Conservation (phyloP, 2,888 invertebrate species). For the Trisateles emortualis region DNA sequence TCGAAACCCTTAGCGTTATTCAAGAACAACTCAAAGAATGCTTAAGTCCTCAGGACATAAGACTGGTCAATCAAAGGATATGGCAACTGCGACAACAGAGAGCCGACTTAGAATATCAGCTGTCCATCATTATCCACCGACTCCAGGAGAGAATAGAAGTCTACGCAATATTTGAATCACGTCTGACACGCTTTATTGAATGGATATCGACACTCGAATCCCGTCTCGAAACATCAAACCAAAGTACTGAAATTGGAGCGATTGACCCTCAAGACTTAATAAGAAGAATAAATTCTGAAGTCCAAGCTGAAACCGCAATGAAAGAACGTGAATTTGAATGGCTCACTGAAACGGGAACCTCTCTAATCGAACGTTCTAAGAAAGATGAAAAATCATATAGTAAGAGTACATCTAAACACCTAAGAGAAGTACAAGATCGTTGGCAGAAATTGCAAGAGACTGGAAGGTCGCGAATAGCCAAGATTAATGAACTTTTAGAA, state of each 20-base stretch:
- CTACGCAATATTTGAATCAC: conserved; percentile 90
- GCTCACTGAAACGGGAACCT: conserved; percentile 90
- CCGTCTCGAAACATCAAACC: conserved; percentile 87
- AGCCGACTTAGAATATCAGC: conserved; percentile 92
- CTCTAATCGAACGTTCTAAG: conserved; percentile 88
- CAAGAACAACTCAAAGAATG: conserved; percentile 95
- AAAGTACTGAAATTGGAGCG: conserved; percentile 78
- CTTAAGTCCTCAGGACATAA: conserved; percentile 94
- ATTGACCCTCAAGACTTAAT: conserved; percentile 91
- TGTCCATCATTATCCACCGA: conserved; percentile 90
- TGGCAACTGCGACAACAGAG: conserved; percentile 94
- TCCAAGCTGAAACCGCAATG: conserved; percentile 91
- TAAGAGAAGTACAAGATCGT: conserved; percentile 87
- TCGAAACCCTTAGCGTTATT: conserved; percentile 91
- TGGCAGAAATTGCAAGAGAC: conserved; percentile 90
- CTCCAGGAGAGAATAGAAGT: conserved; percentile 92
- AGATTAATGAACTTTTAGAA: conserved; percentile 90
- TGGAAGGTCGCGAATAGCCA: conserved; percentile 89
- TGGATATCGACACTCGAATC: conserved; percentile 91
- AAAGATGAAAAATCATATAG: conserved; percentile 86
- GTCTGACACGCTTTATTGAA: conserved; percentile 88
- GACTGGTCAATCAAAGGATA: conserved; percentile 91
- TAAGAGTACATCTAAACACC: conserved; percentile 86
- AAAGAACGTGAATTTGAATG: conserved; percentile 93
- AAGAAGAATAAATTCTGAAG: conserved; percentile 90